Base-by-base conservation (phyloP, 2,888 invertebrate species). In the Archips xylosteana region DNA sequence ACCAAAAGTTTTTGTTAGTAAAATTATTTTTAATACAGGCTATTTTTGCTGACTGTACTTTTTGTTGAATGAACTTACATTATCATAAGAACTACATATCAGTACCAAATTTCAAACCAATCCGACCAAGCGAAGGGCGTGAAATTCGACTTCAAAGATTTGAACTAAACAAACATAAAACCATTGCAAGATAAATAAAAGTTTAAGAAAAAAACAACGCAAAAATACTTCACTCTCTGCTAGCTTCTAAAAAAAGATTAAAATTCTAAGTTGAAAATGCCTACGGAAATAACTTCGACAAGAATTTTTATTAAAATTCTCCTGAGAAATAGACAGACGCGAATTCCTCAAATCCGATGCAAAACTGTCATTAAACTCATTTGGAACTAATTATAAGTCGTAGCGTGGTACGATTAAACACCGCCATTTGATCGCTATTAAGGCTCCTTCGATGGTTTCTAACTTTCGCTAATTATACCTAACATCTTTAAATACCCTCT, bases 351-450 rank as follows among this genome's bases (percentile, higher is more conserved):
- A 71, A 75, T 75, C 75, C 60, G 59, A 54, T 70, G 67, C 83
- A 86, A 86, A 84, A 82, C 82, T 81, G 80, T 81, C 83, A 83
- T 85, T 83, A 86, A 86, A 87, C 83, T 87, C 79, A 83, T 87
- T 87, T 80, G 69, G 77, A 85, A 88, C 84, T 87, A 85, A 87
- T 87, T 87, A 86, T 80, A 83, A 85, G 81, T 85, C 80, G 76
- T 78, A 80, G 77, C 77, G 76, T 79, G 78, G 79, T 78, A 77
- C 82, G 81, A 85, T 87, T 85, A 86, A 82, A 82, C 79, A 72
- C 78, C 79, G 79, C 82, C 82, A 83, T 87, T 87, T 86, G 80
- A 85, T 83, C 80, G 84, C 83, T 83, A 86, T 86, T 85, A 87
- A 75, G 76, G 77, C 76, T 76, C 79, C 80, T 82, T 79, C 74